A percentile compares a stretch with the other conserved stretches of the same genome.
Evolutionary conservation across 2,113 vertebrate genomes (phyloP).

Genomic region (Scopus umbretta): DNA sequence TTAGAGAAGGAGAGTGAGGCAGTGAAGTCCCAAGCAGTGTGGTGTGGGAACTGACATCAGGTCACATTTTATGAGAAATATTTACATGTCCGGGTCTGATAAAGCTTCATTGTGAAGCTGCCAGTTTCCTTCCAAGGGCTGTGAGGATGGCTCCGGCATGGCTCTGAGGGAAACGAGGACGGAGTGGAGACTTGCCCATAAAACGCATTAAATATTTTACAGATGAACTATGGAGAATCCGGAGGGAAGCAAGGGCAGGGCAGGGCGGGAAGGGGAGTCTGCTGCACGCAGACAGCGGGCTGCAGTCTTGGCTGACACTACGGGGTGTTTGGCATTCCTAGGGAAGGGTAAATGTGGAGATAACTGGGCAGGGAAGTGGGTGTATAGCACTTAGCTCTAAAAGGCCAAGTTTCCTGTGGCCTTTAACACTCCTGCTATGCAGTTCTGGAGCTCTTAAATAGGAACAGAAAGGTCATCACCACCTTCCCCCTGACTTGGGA

Average conservation of each 20-base stretch:
- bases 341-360: background rate
- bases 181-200: background rate
- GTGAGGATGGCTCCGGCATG: fast-evolving
- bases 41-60: background rate
- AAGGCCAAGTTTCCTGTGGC: background rate
- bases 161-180: background rate
- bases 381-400: fast-evolving
- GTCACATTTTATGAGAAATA: background rate
- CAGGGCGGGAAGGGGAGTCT: background rate
- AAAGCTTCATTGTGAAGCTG: background rate
- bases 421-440: background rate
- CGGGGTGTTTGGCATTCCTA: background rate
- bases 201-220: background rate
- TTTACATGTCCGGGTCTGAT: background rate
- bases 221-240: background rate
- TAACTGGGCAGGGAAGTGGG: background rate
- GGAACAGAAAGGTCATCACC: background rate
- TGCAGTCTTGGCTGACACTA: background rate
- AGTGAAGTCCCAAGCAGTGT: fast-evolving
- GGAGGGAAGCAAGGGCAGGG: background rate
- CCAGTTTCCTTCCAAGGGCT: background rate
- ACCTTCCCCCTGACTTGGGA: background rate
- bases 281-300: background rate
- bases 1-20: background rate
- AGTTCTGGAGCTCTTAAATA: background rate